Percentiles rank a stretch among this genome's conserved stretches.
Evolutionary conservation across 1,140 invertebrate species (phyloP).

Genomic region (Goniozus legneri): DNA sequence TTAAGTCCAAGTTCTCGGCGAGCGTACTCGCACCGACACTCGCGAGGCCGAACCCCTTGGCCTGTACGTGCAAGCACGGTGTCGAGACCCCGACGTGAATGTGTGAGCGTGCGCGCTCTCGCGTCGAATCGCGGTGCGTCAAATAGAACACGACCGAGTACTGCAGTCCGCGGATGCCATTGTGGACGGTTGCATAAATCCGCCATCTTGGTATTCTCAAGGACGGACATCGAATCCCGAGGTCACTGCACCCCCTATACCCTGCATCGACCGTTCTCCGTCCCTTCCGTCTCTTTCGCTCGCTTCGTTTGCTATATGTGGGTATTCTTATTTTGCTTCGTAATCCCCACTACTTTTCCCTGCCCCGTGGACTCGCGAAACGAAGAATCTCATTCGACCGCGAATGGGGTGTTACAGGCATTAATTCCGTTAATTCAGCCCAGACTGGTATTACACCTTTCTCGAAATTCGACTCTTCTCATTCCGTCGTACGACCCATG

Average conservation of each 20-base stretch:
- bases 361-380: constrained; percentile 16
- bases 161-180: no score
- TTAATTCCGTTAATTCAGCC: constrained; percentile 40
- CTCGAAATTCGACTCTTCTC: no score
- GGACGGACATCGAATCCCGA: constrained; percentile 46
- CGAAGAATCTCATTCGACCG: constrained; percentile 33
- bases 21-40: constrained; percentile 2
- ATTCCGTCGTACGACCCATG: constrained; percentile 1
- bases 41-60: constrained; percentile 3
- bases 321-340: no score
- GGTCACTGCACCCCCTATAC: constrained; percentile 42
- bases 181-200: constrained; percentile 49
- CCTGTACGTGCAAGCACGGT: constrained; percentile 1
- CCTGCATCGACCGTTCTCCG: constrained; percentile 31
- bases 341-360: constrained; percentile 15
- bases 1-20: neutral
- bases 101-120: constrained; percentile 16
- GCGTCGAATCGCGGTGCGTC: constrained; percentile 32
- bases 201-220: constrained; percentile 48
- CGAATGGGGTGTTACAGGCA: constrained; percentile 44
- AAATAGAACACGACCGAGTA: constrained; percentile 37
- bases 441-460: constrained; percentile 28
- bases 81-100: constrained; percentile 3
- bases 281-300: constrained; percentile 12
- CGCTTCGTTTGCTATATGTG: neutral